phyloP scores from a whole-genome alignment of 1,140 invertebrate species.

The Aporrectodea caliginosa region DNA sequence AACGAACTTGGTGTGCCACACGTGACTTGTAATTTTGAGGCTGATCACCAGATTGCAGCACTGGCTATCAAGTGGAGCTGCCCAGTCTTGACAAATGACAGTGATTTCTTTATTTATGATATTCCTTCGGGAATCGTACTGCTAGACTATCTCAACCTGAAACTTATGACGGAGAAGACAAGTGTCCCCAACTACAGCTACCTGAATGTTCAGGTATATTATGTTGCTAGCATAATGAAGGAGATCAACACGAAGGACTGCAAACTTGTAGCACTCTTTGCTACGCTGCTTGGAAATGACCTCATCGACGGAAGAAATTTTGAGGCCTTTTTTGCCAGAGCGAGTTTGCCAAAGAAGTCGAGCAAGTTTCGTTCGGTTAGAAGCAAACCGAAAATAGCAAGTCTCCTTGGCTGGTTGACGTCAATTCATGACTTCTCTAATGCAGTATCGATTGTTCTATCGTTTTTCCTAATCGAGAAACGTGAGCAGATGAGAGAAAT shows the following conservation, averaged over 20 bases:
- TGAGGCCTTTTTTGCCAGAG: constrained; percentile 4
- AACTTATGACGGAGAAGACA: constrained; percentile 27
- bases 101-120: constrained; percentile 85
- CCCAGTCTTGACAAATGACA: constrained; percentile 82
- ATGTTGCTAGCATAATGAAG: neutral
- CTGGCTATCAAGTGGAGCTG: constrained; percentile 71
- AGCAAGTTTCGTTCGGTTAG: neutral
- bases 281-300: constrained; percentile 19
- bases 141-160: constrained; percentile 64
- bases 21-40: constrained; percentile 75
- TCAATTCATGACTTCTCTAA: neutral
- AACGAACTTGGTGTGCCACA: constrained; percentile 63
- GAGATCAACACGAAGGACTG: neutral
- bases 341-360: constrained; percentile 5
- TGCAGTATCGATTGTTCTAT: constrained; percentile 4
- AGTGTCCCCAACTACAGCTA: constrained; percentile 5
- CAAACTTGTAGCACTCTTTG: constrained; percentile 5
- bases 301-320: neutral
- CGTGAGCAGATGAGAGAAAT: neutral
- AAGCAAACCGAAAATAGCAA: neutral
- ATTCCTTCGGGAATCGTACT: constrained; percentile 69
- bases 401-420: neutral
- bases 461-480: neutral
- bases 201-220: constrained; percentile 8
- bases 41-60: constrained; percentile 76